These are phyloP conservation scores for Scaptomyza flava DNA, from an alignment of 2,888 invertebrate genomes.

Conservation along the genomic window DNA sequence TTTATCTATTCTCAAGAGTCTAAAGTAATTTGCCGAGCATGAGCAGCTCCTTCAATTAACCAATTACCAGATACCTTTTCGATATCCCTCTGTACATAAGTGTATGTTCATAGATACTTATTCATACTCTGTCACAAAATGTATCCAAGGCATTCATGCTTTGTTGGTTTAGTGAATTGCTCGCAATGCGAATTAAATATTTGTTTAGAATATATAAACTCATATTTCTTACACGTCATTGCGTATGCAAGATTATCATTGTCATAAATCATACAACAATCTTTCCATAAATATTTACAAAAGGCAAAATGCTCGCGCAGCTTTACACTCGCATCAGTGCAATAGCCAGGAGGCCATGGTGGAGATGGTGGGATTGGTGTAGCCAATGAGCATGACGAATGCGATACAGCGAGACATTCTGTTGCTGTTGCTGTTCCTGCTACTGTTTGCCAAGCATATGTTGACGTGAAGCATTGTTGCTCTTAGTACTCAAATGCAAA, in stretches of 20 bases:
- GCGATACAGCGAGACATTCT: conserved; percentile 7
- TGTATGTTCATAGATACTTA: background rate
- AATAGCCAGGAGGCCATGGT: background rate
- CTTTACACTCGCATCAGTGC: background rate
- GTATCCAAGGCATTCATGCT: background rate
- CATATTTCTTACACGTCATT: conserved; percentile 76
- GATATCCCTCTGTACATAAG: background rate
- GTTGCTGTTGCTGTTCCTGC: background rate
- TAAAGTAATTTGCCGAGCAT: conserved; percentile 12
- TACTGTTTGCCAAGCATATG: conserved; percentile 13
- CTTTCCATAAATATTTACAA: conserved; percentile 77
- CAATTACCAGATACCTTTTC: conserved; percentile 37
- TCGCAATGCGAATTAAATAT: conserved; percentile 67
- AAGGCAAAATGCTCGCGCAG: conserved; percentile 56
- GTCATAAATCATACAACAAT: conserved; percentile 75
- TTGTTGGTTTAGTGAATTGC: conserved; percentile 2
- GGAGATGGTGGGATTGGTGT: background rate
- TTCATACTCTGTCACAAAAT: background rate
- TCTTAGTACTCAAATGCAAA: conserved; percentile 38
- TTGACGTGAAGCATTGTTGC: conserved; percentile 33
- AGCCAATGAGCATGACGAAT: conserved; percentile 28
- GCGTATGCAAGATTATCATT: conserved; percentile 75
- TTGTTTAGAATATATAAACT: conserved; percentile 74
- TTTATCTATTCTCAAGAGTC: too few relatives aligned
- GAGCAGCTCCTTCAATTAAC: conserved; percentile 14